Evolutionary conservation across 1,140 invertebrate genomes (phyloP), one percentile per base, ranked within the genome.

Genomic region (Cardiocondyla obscurior): DNA sequence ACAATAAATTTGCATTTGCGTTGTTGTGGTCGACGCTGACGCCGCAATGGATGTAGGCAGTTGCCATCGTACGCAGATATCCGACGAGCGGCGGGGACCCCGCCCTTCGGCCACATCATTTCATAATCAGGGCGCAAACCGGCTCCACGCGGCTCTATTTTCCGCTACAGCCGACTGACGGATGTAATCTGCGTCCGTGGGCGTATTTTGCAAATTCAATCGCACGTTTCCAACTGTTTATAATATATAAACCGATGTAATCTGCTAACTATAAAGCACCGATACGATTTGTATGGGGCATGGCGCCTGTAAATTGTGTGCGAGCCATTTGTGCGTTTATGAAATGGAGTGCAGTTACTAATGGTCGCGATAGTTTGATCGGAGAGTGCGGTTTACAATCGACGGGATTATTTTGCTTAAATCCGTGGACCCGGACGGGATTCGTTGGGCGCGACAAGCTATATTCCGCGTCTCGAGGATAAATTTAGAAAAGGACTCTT

Each of bases 1-100:
- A 93, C 91, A 92, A 93, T 93, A 93, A 93, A 93, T 94, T 93
- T 93, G 92, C 90, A 93, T 93, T 92, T 90, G 90, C 92, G 91
- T 91, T 93, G 91, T 91, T 91, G 91, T 83, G 91, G 92, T 87
- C 74, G 85, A 86, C 90, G 88, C 83, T 89, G 85, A 88, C 90
- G 86, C 91, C 90, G 85, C 92, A 92, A 90, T 86, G 87, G 87
- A 88, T 89, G 91, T 89, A 91, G 89, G 90, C 89, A 91, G 88
- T 91, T 88, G 86, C 88, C 85, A 91, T 85, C 88, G 83, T 87
- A 53, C 14, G 46, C 72, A 72, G 83, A 51, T 83, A 84, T 84
- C 69, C 72, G 83, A 85, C 83, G 87, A 82, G 67, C 79, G 73
- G 82, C 77, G 42, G 73, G 64, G 57, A 69, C 55, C 85, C 73